Evolutionary conservation across 1,140 invertebrate species (phyloP).

Genomic region (Heliothis subflexa): DNA sequence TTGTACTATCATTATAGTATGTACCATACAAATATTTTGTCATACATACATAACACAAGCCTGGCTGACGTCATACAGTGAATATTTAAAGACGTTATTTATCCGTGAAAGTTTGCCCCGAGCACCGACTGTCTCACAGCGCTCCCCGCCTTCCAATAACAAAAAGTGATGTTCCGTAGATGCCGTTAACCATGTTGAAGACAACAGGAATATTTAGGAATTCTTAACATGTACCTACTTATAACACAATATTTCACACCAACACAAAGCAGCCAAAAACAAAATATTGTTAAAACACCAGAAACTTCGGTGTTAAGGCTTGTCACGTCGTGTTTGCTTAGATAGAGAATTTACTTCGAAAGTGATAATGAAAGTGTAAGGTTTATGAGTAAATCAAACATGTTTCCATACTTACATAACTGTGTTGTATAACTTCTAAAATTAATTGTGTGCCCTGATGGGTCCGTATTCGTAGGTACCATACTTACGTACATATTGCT

Average conservation of each 20-base stretch:
- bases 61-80: slow-evolving; percentile 55
- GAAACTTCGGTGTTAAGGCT: not conserved
- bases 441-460: slow-evolving; percentile 32
- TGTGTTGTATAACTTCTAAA: slow-evolving; percentile 29
- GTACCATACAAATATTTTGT: slow-evolving; percentile 61
- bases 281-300: not conserved
- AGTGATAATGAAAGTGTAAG: slow-evolving; percentile 56
- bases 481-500: not conserved
- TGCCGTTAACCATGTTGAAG: not conserved
- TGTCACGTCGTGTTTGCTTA: slow-evolving; percentile 42
- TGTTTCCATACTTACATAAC: slow-evolving; percentile 40
- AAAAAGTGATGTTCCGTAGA: no score
- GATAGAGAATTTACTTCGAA: slow-evolving; percentile 43
- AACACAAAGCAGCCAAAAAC: no score
- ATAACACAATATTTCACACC: not conserved
- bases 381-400: slow-evolving; percentile 46
- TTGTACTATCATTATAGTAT: not conserved
- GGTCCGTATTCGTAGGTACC: not conserved
- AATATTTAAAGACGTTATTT: slow-evolving; percentile 68
- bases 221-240: no score
- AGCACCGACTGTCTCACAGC: slow-evolving; percentile 21
- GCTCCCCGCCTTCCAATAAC: no score
- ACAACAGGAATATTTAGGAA: not conserved
- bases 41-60: slow-evolving; percentile 47
- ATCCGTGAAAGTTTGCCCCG: slow-evolving; percentile 66